Evolutionary conservation across 2,888 invertebrate genomes (phyloP), one percentile per base, ranked within the genome.

Genomic region (Campoplex nolae): DNA sequence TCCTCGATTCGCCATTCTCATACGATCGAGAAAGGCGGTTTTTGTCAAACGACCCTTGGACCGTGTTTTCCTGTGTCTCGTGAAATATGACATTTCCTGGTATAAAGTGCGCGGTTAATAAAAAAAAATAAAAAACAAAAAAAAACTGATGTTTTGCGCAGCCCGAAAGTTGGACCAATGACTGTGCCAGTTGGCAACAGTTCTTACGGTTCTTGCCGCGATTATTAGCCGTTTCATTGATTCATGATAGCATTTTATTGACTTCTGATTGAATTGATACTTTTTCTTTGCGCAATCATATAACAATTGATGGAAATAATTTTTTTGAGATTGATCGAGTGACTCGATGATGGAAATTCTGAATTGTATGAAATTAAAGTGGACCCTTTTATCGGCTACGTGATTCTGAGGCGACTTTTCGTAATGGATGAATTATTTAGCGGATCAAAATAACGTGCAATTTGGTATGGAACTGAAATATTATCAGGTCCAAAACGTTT

Each of bases 41-140:
- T 84, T 75, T 84, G 84, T 87, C 84, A 71, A 84, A 82, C 82
- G 78, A 65, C 68, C 77, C 28, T 32, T 51, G 82, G 73, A 68
- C 70, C 28, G 45, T 84, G 70, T 68, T 74, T 71, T 51, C 18
- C 38, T 32, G 16, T 42, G 70, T 9, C 35, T 54, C 65, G 65
- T 78, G 62, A 67, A 84, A 62, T 79, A 67, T 32, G 45, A 67
- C 38, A 23, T 18, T 62, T 58, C 54, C 42, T 76, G 38, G 45
- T 38, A 28, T 3, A 42, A 32, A n/a, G 8, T 38, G 16, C 18
- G 1, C 18, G 42, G 28, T 71, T 8, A 13, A 23, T 23, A 23
- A 23, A 23, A 23, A 23, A 23, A 23, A 23, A 23, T 23, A 23
- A 23, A 23, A 23, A 23, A 23, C 0, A 23, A 23, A 23, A 23